These are phyloP conservation scores for Catagonus wagneri DNA, from an alignment of 2,113 vertebrate species.

Conservation along the genomic window DNA sequence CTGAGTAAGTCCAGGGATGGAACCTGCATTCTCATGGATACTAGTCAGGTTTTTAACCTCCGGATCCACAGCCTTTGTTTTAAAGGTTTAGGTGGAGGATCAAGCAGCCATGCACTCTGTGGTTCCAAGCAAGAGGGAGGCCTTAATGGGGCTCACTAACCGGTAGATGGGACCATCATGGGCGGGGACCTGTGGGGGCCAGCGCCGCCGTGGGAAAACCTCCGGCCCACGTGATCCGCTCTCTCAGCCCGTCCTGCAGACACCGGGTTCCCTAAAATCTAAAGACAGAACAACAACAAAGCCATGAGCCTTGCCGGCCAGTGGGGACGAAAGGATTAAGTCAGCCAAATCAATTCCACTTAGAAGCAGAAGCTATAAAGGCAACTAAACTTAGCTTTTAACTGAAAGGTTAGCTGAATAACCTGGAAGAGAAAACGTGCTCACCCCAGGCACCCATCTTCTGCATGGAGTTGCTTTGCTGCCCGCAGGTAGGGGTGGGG, in stretches of 20 bases:
- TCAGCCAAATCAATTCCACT: constrained; percentile 71
- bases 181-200: constrained; percentile 91
- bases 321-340: background rate
- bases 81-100: background rate
- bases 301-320: constrained; percentile 64
- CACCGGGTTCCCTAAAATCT: constrained; percentile 96
- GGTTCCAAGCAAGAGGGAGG: constrained; percentile 51
- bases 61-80: background rate
- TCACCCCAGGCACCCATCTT: background rate
- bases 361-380: constrained; percentile 88
- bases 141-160: constrained; percentile 90
- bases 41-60: too few species aligned
- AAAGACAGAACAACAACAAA: constrained; percentile 84
- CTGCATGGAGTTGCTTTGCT: background rate
- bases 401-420: constrained; percentile 93
- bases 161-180: constrained; percentile 92
- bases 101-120: background rate
- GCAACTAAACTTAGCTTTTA: constrained; percentile 92
- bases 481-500: fast-evolving
- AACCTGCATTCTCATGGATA: too few species aligned
- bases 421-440: constrained; percentile 75
- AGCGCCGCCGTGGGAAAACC: constrained; percentile 89
- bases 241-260: constrained; percentile 91
- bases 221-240: constrained; percentile 90
- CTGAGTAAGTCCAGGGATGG: too few species aligned